These are phyloP conservation scores for Apodemus sylvaticus DNA, from an alignment of 2,113 vertebrate species.

Conservation along the genomic window DNA sequence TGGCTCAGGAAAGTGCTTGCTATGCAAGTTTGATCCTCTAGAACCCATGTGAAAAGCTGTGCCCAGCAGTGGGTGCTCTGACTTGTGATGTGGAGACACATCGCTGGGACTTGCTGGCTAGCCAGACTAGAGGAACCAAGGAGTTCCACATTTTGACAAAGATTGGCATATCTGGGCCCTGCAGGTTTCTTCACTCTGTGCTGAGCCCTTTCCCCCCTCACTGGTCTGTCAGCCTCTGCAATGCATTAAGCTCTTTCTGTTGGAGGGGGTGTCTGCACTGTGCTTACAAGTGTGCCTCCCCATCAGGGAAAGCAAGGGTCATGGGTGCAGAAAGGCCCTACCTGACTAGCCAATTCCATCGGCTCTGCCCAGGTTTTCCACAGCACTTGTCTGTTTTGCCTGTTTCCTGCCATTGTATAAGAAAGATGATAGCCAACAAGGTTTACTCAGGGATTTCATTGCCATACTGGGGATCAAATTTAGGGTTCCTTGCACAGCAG, in stretches of 20 bases:
- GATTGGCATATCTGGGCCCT: background rate
- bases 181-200: background rate
- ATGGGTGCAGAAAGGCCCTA: background rate
- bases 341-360: too few relatives aligned
- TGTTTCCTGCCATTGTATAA: background rate
- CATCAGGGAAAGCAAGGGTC: background rate
- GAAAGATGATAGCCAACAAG: background rate
- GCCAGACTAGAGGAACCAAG: background rate
- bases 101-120: background rate
- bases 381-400: too few relatives aligned
- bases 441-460: background rate
- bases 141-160: background rate
- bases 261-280: background rate
- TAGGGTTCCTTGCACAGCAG: background rate
- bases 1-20: background rate
- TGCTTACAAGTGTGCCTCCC: background rate
- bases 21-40: background rate
- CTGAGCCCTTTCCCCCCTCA: background rate
- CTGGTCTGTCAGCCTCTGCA: background rate
- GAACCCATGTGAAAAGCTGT: background rate
- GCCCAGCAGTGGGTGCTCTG: background rate
- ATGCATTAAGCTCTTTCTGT: background rate
- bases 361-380: background rate
- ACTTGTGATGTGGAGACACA: background rate
- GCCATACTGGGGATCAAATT: background rate